Base-by-base conservation (phyloP, 2,113 vertebrate species). In the Tretioscincus oriximinensis region DNA sequence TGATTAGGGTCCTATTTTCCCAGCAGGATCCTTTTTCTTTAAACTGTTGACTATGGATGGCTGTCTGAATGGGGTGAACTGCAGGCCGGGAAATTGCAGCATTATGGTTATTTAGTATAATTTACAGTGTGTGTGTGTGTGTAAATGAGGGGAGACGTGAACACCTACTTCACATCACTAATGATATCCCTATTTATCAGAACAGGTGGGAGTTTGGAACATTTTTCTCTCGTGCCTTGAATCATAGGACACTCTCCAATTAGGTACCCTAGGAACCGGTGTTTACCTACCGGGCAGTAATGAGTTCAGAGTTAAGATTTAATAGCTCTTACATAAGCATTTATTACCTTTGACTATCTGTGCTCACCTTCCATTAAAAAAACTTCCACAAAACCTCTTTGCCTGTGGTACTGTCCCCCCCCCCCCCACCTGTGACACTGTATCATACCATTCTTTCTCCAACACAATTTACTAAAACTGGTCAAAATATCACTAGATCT, bases 1-100 rank as follows among this genome's bases (percentile, higher is more conserved):
- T 99, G 98, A 99, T 99, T 99, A 99, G 97, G 95, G 96, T 95
- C 96, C 96, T 96, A 98, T 99, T 99, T 99, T 98, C 98, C 96
- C 98, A 98, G 98, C 97, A 94, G 96, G 97, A 95, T 94, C 54
- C 90, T 95, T 95, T 95, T 95, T 95, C 96, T 97, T 97, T 97
- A 97, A 97, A 97, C 97, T 96, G 95, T 97, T 99, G 97, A 99
- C 98, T 98, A 97, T 97, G 96, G 96, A 97, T 96, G 95, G 94
- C 90, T 93, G 92, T 93, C 94, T 95, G 95, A 96, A 96, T 96
- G 96, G 97, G 97, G 97, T 95, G 98, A 97, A 96, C 96, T 97
- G 95, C 96, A 95, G 96, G 96, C 96, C 81, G 94, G 96, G 97
- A 98, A 98, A 99, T 98, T 97, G 97, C 96, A 96, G 96, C 98